Conservation (phyloP, 2,797 vertebrate species). For the Tolypeutes matacus region DNA sequence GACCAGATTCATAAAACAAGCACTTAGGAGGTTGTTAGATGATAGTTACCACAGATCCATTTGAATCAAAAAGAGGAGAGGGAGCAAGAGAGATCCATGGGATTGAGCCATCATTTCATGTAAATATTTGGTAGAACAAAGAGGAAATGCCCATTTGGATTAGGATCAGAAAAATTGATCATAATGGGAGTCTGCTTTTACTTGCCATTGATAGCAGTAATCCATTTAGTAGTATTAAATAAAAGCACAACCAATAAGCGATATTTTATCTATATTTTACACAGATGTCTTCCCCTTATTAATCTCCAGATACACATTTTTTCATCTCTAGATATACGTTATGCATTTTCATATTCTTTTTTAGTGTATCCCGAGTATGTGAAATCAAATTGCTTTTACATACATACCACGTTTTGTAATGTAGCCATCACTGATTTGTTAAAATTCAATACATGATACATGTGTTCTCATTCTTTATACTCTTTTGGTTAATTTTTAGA, state of each 20-base stretch:
- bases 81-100: background rate
- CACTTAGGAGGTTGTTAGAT: constrained; percentile 58
- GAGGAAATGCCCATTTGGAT: constrained; percentile 68
- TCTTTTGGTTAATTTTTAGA: background rate
- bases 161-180: constrained; percentile 23
- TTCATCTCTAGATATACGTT: background rate
- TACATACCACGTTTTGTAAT: background rate
- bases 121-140: constrained; percentile 37
- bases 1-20: constrained; percentile 83
- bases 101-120: background rate
- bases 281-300: background rate
- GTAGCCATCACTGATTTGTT: background rate
- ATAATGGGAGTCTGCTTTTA: constrained; percentile 49
- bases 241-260: background rate
- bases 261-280: background rate
- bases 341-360: background rate
- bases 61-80: constrained; percentile 61
- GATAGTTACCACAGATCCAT: constrained; percentile 30
- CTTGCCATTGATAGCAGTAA: constrained; percentile 52
- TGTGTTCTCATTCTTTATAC: background rate
- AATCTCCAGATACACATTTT: background rate
- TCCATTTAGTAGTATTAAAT: background rate
- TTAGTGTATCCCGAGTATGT: background rate
- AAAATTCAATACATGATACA: background rate
- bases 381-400: background rate